phyloP scores from a whole-genome alignment of 2,888 invertebrate genomes.

The Andrena haemorrhoa region DNA sequence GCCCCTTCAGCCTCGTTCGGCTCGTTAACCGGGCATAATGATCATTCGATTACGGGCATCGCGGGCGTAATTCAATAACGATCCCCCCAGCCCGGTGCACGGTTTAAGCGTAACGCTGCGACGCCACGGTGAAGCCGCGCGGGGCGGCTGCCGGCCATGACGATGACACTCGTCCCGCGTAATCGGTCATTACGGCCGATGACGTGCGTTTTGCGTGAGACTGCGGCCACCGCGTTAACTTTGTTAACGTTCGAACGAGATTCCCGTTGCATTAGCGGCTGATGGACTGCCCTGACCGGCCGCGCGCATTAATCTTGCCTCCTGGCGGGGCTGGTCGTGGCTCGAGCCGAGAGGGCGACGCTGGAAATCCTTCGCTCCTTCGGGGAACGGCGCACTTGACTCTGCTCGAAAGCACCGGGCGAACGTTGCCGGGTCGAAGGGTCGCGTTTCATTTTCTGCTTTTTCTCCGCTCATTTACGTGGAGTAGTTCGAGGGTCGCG shows the following conservation, averaged over 20 bases:
- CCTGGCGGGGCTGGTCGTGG: not conserved
- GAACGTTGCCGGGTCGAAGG: not conserved
- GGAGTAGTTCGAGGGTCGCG: no score
- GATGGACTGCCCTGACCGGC: slow-evolving; percentile 48
- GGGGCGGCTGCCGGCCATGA: slow-evolving; percentile 58
- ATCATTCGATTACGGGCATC: slow-evolving; percentile 82
- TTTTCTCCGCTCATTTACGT: no score
- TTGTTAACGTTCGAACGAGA: slow-evolving; percentile 81
- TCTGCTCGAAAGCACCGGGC: not conserved
- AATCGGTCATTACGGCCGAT: slow-evolving; percentile 84
- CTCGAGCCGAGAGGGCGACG: not conserved
- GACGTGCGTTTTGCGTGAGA: slow-evolving; percentile 82
- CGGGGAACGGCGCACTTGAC: slow-evolving; percentile 34
- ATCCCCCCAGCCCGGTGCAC: slow-evolving; percentile 74
- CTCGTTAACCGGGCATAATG: slow-evolving; percentile 82
- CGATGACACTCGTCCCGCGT: slow-evolving; percentile 78
- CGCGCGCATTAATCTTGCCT: slow-evolving; percentile 52
- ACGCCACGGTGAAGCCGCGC: slow-evolving; percentile 75
- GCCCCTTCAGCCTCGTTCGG: slow-evolving; percentile 17
- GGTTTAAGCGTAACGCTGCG: slow-evolving; percentile 79
- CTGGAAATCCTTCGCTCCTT: slow-evolving; percentile 31
- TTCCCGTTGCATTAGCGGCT: slow-evolving; percentile 76
- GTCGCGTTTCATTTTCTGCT: not conserved
- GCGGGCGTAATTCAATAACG: slow-evolving; percentile 84
- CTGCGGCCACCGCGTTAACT: slow-evolving; percentile 73